phyloP scores from a whole-genome alignment of 1,140 invertebrate genomes.

The Stenopsyche tienmushanensis region DNA sequence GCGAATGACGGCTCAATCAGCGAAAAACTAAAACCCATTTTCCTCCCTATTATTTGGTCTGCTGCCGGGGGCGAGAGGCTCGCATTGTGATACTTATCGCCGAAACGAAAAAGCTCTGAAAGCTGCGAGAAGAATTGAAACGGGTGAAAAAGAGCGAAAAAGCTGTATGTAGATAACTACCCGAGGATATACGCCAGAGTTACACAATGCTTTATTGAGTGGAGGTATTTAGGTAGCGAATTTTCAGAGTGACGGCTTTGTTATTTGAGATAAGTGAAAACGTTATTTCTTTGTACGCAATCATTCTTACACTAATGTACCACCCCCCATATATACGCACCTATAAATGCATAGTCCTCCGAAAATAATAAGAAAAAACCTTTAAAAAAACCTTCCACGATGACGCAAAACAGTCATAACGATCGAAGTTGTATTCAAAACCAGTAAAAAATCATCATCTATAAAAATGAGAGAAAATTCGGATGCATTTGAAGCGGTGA shows the following conservation, averaged over 20 bases:
- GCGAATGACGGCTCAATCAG: conserved; percentile 39
- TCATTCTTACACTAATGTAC: conserved; percentile 5
- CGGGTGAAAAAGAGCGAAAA: conserved; percentile 25
- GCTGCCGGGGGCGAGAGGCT: not conserved
- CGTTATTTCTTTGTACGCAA: conserved; percentile 17
- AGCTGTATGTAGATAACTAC: conserved; percentile 7
- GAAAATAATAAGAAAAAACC: no score
- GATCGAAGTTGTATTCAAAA: no score
- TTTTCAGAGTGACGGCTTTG: conserved; percentile 28
- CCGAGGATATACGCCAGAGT: no score
- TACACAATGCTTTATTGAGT: conserved; percentile 29
- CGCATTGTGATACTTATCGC: conserved; percentile 38
- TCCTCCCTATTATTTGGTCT: conserved; percentile 35
- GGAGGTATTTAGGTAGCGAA: conserved; percentile 31
- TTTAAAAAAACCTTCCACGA: no score
- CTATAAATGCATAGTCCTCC: no score
- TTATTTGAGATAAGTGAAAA: conserved; percentile 29
- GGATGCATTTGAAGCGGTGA: no score
- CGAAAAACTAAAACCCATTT: conserved; percentile 41
- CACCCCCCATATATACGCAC: no score
- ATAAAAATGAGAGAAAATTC: no score
- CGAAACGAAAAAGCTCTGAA: conserved; percentile 24
- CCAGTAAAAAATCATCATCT: no score
- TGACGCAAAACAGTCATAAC: no score
- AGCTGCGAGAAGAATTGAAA: conserved; percentile 31